Evolutionary conservation across 2,888 invertebrate genomes (phyloP), one percentile per base, ranked within the genome.

Genomic region (Cheilosia impressa): DNA sequence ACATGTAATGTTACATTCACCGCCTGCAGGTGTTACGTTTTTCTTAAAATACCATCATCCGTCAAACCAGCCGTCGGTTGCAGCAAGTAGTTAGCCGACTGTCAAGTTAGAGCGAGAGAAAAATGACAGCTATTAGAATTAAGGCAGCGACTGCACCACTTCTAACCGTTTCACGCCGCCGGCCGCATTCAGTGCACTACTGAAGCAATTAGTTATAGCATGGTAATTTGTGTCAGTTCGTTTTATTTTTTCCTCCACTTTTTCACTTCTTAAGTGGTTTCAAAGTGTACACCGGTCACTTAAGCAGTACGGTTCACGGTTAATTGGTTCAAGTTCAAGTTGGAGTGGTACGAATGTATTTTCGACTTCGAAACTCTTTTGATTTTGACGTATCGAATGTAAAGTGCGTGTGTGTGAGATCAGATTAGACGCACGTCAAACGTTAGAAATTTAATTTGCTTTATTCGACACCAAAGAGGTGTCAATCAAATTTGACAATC

Each of bases 91-190:
- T 80, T 76, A 80, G 66, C 57, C 71, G 71, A 63, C 75, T 84
- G 84, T 84, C 84, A 84, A 71, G 75, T 76, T 71, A 71, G 65
- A 75, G 79, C 65, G 84, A 80, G 84, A 80, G 80, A 84, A 75
- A 84, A 75, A 80, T 84, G 79, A 75, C 83, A 79, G 73, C 83
- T 69, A 84, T 84, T 84, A 84, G 73, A 84, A 79, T 73, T 69
- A 62, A 84, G 38, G 65, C 66, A 63, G 57, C 31, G 63, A 47
- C 53, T 50, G 45, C 69, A 62, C 24, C 55, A 41, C 17, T 38
- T 52, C 68, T 73, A 60, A 66, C 60, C 68, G 78, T 81, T 69
- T 68, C 41, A 75, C 63, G 75, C 84, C 75, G 43, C 34, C 0
- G 45, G 75, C 45, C 38, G 38, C 38, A 13, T 13, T 13, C 38